Conservation (phyloP, 2,888 invertebrate genomes). For the Metacarcinus magister region DNA sequence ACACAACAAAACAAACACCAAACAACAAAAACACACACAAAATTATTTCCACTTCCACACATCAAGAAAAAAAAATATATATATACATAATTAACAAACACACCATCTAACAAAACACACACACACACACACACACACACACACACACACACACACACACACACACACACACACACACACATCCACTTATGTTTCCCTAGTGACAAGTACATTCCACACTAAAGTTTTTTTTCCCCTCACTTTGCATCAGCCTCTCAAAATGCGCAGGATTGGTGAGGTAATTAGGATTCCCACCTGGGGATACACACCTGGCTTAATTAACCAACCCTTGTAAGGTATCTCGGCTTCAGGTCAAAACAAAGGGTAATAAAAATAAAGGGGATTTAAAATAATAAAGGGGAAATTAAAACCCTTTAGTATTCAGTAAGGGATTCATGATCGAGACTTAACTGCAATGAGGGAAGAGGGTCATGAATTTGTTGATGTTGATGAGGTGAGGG, state of each 20-base stretch:
- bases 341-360: background rate
- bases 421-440: background rate
- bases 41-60: too few species aligned
- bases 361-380: background rate
- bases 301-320: background rate
- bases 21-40: too few species aligned
- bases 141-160: conserved; percentile 11
- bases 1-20: too few species aligned
- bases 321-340: background rate
- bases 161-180: background rate
- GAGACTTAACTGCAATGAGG: background rate
- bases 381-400: background rate
- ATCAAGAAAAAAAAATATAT: too few species aligned
- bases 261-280: conserved; percentile 21
- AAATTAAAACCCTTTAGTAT: background rate
- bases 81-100: background rate
- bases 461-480: background rate
- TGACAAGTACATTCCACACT: background rate
- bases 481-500: background rate
- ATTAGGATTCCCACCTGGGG: background rate
- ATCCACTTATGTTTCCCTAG: background rate
- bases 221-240: background rate
- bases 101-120: background rate
- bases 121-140: background rate
- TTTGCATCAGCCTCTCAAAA: background rate